phyloP scores from a whole-genome alignment of 2,113 vertebrate genomes.

The Microtus pennsylvanicus region DNA sequence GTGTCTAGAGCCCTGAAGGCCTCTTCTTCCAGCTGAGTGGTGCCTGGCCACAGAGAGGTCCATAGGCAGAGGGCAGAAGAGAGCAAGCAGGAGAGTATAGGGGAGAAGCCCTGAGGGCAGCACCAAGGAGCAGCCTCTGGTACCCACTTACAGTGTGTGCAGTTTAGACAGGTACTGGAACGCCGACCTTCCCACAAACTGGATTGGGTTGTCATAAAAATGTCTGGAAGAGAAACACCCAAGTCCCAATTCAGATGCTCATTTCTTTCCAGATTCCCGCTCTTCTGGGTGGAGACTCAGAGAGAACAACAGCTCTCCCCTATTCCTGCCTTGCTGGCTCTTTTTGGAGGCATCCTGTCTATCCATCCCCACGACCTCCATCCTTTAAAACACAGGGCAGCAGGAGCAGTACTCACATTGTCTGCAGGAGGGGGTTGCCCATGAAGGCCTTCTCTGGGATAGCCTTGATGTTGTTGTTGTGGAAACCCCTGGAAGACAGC shows the following conservation, averaged over 20 bases:
- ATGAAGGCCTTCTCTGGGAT: conserved; percentile 97
- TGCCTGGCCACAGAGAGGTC: not conserved
- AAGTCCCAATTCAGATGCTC: conserved; percentile 5
- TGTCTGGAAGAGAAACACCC: conserved; percentile 89
- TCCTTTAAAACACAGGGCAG: not conserved
- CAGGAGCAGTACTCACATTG: conserved; percentile 90
- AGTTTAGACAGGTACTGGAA: conserved; percentile 96
- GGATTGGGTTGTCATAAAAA: conserved; percentile 98
- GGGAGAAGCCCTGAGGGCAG: not conserved
- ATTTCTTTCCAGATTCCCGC: not conserved
- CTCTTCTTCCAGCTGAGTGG: not conserved
- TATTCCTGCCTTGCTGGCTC: not conserved
- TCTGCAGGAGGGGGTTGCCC: conserved; percentile 96
- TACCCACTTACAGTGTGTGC: conserved; percentile 94
- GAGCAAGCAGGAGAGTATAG: not conserved
- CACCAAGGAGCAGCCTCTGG: not conserved
- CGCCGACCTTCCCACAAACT: conserved; percentile 95
- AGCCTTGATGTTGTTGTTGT: conserved; percentile 97
- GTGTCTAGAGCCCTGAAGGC: too few relatives aligned
- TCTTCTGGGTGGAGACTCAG: not conserved
- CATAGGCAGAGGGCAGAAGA: fast-evolving
- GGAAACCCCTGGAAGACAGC: conserved; percentile 92
- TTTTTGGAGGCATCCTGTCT: not conserved
- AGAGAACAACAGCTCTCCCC: not conserved
- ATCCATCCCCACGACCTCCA: too few relatives aligned